A percentile compares a stretch with the other conserved stretches of the same genome.
Conservation (phyloP, 2,888 invertebrate species). For the Stenoptilia bipunctidactyla region DNA sequence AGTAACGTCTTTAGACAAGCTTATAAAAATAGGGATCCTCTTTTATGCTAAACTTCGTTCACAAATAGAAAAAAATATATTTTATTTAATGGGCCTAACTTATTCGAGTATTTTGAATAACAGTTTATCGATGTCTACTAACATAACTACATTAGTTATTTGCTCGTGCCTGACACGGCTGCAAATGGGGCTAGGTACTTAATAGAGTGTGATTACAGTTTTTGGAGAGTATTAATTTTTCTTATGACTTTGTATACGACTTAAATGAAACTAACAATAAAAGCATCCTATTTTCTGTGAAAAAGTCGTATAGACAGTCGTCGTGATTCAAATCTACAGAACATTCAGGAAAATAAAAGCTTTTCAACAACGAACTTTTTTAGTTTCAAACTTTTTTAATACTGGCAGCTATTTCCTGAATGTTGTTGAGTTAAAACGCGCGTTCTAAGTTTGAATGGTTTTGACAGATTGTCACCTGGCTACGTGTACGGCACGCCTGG, state of each 20-base stretch:
- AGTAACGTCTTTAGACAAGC: too few relatives aligned
- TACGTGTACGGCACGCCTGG: slow-evolving; percentile 83
- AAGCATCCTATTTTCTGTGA: too few relatives aligned
- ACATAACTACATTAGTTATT: slow-evolving; percentile 48
- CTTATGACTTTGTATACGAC: slow-evolving; percentile 31
- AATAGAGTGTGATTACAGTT: slow-evolving; percentile 44
- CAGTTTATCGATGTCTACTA: slow-evolving; percentile 66
- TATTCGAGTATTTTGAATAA: slow-evolving; percentile 23
- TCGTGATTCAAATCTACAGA: too few relatives aligned
- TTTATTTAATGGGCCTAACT: background rate
- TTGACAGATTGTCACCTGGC: slow-evolving; percentile 67
- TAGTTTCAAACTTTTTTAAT: too few relatives aligned
- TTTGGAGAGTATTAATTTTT: slow-evolving; percentile 34
- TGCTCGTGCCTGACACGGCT: slow-evolving; percentile 53
- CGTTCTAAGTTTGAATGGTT: background rate
- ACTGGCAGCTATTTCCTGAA: too few relatives aligned
- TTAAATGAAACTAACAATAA: background rate
- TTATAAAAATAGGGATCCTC: too few relatives aligned
- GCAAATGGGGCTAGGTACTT: slow-evolving; percentile 58
- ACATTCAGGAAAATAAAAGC: too few relatives aligned
- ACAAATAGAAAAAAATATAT: too few relatives aligned
- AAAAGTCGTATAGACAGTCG: too few relatives aligned
- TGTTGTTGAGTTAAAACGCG: too few relatives aligned
- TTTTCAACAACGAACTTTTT: too few relatives aligned
- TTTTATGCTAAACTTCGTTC: too few relatives aligned